phyloP scores from a whole-genome alignment of 2,113 vertebrate genomes.

The Odontesthes bonariensis region DNA sequence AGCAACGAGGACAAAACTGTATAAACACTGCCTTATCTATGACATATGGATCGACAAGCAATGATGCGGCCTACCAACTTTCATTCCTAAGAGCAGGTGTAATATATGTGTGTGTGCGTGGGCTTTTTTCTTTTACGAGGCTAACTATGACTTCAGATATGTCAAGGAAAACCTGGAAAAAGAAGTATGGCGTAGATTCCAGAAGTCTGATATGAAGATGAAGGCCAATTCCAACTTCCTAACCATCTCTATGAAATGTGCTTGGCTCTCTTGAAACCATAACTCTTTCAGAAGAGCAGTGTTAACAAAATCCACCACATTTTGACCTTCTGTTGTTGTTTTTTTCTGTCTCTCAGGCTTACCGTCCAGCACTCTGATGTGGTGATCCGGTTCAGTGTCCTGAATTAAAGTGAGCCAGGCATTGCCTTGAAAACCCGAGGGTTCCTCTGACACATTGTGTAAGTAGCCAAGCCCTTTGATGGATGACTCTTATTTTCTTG shows the following conservation, averaged over 20 bases:
- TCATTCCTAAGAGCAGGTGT: conserved; percentile 2
- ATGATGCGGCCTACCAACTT: conserved; percentile 21
- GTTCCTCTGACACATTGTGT: conserved; percentile 72
- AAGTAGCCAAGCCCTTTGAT: conserved; percentile 75
- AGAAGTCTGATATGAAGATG: conserved; percentile 45
- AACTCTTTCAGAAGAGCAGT: conserved; percentile 4
- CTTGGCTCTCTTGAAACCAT: background rate
- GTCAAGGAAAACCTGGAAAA: conserved; percentile 6
- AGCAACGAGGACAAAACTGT: conserved; percentile 57
- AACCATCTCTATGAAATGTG: background rate
- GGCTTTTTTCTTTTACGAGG: background rate
- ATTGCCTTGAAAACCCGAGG: conserved; percentile 42
- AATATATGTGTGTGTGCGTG: too few species aligned
- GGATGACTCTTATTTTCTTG: conserved; percentile 83
- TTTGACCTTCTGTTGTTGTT: background rate
- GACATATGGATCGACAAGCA: conserved; percentile 12
- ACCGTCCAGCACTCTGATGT: conserved; percentile 49
- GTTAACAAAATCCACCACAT: background rate
- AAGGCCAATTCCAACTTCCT: conserved; percentile 40
- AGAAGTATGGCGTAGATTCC: conserved; percentile 42
- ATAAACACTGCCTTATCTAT: conserved; percentile 64
- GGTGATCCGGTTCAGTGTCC: conserved; percentile 63
- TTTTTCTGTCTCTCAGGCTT: background rate
- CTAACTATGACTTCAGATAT: background rate
- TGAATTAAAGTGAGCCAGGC: conserved; percentile 58